Conservation (phyloP, 2,888 invertebrate genomes). For the Drosophila atroscutellata region DNA sequence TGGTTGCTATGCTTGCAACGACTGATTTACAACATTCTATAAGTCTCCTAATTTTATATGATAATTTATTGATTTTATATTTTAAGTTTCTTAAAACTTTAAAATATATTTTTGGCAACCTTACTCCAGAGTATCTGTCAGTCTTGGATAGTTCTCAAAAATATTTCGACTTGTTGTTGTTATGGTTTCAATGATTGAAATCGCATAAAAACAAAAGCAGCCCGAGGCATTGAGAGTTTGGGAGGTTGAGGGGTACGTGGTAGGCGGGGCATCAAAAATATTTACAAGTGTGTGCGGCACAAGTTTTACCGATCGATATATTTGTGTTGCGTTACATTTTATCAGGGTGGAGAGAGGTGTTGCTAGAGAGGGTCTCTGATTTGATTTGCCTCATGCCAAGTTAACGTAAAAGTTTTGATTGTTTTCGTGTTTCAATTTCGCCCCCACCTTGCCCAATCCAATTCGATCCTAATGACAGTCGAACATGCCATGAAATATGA, state of each 20-base stretch:
- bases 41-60: neutral
- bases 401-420: constrained; percentile 70
- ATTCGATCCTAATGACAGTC: constrained; percentile 61
- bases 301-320: constrained; percentile 48
- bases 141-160: neutral
- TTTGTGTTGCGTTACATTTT: constrained; percentile 24
- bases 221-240: constrained; percentile 6
- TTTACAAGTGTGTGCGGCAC: constrained; percentile 34
- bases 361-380: constrained; percentile 6
- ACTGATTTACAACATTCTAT: neutral
- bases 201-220: constrained; percentile 74
- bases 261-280: constrained; percentile 17
- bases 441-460: neutral
- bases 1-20: neutral
- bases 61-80: neutral
- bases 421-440: constrained; percentile 74
- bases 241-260: neutral
- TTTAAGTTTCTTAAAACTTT: neutral
- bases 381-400: constrained; percentile 32
- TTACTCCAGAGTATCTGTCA: neutral
- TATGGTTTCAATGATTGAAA: constrained; percentile 72
- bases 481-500: constrained; percentile 79
- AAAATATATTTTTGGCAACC: neutral
- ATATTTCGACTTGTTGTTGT: constrained; percentile 18
- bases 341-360: neutral